phyloP scores from a whole-genome alignment of 2,113 vertebrate genomes.

The Erpornis zantholeuca region DNA sequence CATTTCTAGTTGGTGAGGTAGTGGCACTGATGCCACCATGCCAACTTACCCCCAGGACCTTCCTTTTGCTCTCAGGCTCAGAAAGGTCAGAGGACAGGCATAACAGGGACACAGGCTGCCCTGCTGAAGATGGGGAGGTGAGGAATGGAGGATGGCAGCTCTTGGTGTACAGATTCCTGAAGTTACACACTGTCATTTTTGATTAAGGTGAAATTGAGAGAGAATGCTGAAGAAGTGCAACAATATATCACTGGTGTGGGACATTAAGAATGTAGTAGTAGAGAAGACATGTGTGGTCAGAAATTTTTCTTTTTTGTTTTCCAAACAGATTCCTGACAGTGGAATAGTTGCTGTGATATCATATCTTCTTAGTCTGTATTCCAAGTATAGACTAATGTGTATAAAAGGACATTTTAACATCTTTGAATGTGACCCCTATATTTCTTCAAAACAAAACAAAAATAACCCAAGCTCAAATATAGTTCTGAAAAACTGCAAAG shows the following conservation, averaged over 20 bases:
- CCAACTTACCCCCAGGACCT: too few relatives aligned
- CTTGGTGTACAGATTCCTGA: neutral
- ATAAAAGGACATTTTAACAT: neutral
- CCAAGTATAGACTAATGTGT: neutral
- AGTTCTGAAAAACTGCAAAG: neutral
- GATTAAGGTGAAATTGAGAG: neutral
- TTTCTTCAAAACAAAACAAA: neutral
- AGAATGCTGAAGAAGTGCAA: neutral
- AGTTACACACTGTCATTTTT: neutral
- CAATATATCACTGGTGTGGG: rapidly evolving
- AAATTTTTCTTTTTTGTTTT: neutral
- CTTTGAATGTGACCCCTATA: neutral
- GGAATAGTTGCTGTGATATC: neutral
- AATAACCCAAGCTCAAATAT: neutral
- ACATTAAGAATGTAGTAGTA: neutral
- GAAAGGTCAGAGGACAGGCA: neutral
- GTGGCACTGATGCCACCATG: neutral
- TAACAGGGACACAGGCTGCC: neutral
- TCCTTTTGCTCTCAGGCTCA: neutral
- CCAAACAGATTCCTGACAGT: neutral
- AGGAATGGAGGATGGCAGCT: neutral
- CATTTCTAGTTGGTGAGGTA: neutral
- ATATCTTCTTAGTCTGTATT: neutral
- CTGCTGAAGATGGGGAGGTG: neutral
- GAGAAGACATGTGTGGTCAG: neutral